Evolutionary conservation across 2,888 invertebrate genomes (phyloP).

Genomic region (Pterostichus madidus): DNA sequence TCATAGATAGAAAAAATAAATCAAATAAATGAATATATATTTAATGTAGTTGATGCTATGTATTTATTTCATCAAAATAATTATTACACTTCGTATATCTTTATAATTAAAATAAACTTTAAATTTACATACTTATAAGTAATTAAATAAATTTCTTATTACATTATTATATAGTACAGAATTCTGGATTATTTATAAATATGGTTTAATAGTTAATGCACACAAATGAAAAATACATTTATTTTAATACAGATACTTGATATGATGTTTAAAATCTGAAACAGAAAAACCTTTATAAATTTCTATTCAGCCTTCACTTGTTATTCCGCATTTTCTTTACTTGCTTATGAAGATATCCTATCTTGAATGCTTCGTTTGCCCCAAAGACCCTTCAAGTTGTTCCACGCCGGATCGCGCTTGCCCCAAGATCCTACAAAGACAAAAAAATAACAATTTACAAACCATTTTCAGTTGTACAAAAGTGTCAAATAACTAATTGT

Average conservation of each 20-base stretch:
- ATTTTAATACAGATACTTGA: conserved; percentile 65
- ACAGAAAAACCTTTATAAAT: conserved; percentile 52
- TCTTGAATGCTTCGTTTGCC: conserved; percentile 81
- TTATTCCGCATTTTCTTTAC: conserved; percentile 36
- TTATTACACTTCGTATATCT: conserved; percentile 64
- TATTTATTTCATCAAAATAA: conserved; percentile 66
- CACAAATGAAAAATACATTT: conserved; percentile 66
- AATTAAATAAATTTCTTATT: conserved; percentile 59
- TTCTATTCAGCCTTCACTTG: conserved; percentile 15
- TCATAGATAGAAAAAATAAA: not conserved
- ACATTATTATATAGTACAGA: conserved; percentile 64
- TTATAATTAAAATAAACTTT: conserved; percentile 48
- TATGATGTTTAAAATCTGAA: conserved; percentile 63
- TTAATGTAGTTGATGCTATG: conserved; percentile 61
- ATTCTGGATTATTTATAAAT: conserved; percentile 64
- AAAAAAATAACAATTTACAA: conserved; percentile 37
- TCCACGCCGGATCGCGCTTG: conserved; percentile 89
- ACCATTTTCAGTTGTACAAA: not conserved
- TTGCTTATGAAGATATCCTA: conserved; percentile 65
- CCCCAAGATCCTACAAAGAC: conserved; percentile 84
- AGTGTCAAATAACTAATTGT: not conserved
- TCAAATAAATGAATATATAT: conserved; percentile 29
- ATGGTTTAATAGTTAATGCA: conserved; percentile 48
- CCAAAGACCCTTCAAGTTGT: conserved; percentile 89
- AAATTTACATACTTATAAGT: conserved; percentile 64